These are phyloP conservation scores for Eretmocerus hayati DNA, from an alignment of 2,888 invertebrate species.

Conservation along the genomic window DNA sequence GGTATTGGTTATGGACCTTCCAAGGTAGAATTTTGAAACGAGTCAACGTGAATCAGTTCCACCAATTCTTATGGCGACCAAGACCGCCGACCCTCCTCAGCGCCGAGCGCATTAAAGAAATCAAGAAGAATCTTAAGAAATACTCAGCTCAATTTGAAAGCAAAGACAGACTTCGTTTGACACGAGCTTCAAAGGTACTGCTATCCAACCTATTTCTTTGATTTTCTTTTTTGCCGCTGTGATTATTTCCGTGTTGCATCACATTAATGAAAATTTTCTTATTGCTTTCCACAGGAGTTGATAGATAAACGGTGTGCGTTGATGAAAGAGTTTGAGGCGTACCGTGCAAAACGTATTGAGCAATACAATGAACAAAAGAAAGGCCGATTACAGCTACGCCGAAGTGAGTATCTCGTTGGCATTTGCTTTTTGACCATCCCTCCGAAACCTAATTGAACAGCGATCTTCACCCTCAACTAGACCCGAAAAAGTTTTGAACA, in stretches of 20 bases:
- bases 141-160: constrained; percentile 93
- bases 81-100: constrained; percentile 78
- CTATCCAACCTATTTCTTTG: constrained; percentile 15
- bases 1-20: constrained; percentile 98
- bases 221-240: background rate
- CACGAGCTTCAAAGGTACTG: constrained; percentile 81
- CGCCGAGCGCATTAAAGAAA: constrained; percentile 84
- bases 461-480: too few relatives aligned
- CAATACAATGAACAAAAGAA: constrained; percentile 75
- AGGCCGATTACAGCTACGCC: constrained; percentile 75
- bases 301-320: constrained; percentile 85
- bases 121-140: constrained; percentile 95
- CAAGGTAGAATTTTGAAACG: constrained; percentile 75
- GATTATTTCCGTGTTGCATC: background rate
- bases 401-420: constrained; percentile 58
- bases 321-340: constrained; percentile 79
- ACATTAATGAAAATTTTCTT: constrained; percentile 58
- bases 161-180: constrained; percentile 88
- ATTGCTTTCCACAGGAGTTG: too few relatives aligned
- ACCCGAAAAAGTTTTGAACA: too few relatives aligned
- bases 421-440: too few relatives aligned
- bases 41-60: constrained; percentile 85
- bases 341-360: constrained; percentile 65
- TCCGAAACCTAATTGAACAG: too few relatives aligned
- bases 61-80: constrained; percentile 94